phyloP scores from a whole-genome alignment of 1,140 invertebrate species.

The Pemphigus obesinymphae region DNA sequence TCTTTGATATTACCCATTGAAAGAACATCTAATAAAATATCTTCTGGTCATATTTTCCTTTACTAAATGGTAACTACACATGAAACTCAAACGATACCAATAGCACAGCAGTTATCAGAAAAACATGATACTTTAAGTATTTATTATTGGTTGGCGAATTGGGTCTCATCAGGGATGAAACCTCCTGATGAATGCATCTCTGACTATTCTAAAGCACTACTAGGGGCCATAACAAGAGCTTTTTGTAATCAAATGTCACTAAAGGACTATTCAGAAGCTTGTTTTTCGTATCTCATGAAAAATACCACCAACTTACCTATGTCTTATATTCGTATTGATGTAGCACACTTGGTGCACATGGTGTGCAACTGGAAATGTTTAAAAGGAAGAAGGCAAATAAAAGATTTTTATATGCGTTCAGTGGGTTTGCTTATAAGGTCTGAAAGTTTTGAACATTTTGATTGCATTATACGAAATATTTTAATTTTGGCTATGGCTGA shows the following conservation, averaged over 20 bases:
- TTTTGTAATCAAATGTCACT: neutral
- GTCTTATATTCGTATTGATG: neutral
- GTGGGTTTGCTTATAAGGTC: neutral
- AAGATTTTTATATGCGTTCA: neutral
- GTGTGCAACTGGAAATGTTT: neutral
- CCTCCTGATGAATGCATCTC: neutral
- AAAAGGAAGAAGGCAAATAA: neutral
- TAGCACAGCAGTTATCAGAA: neutral
- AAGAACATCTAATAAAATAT: neutral
- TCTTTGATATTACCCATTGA: neutral
- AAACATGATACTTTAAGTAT: neutral
- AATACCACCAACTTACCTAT: neutral
- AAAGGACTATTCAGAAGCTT: neutral
- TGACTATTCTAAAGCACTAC: neutral
- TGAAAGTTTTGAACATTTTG: neutral
- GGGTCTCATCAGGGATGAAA: neutral
- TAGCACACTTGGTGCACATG: neutral
- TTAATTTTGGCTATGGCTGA: neutral
- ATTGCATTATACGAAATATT: neutral
- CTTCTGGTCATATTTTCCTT: neutral
- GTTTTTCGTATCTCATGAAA: neutral
- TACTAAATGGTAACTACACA: neutral
- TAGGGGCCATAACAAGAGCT: neutral
- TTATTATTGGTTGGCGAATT: neutral
- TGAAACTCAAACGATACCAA: neutral